Percentiles rank a stretch among this genome's conserved stretches.
Evolutionary conservation across 2,888 invertebrate species (phyloP).

Genomic region (Melieria picta): DNA sequence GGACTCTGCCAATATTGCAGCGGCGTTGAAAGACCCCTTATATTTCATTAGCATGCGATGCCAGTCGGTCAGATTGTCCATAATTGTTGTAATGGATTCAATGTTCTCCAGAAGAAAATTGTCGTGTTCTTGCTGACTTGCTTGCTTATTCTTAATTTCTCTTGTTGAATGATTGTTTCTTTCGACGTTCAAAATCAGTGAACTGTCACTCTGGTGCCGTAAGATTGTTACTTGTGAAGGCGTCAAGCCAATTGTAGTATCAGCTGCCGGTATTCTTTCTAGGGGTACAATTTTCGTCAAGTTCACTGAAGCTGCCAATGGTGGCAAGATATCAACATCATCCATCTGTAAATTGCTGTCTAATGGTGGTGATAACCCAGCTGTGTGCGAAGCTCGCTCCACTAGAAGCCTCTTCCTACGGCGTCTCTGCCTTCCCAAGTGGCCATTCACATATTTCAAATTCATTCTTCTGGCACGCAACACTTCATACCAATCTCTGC

Average conservation of each 20-base stretch:
- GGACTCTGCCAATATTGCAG: background rate
- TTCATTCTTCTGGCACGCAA: slow-evolving; percentile 34
- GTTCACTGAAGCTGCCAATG: background rate
- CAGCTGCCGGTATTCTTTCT: background rate
- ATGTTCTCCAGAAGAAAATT: slow-evolving; percentile 40
- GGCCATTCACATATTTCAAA: slow-evolving; percentile 26
- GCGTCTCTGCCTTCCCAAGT: slow-evolving; percentile 1
- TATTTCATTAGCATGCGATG: slow-evolving; percentile 29
- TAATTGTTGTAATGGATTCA: slow-evolving; percentile 33
- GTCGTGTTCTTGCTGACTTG: slow-evolving; percentile 36
- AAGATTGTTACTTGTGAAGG: background rate
- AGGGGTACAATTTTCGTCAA: no score
- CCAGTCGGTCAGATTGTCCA: slow-evolving; percentile 38
- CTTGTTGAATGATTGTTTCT: no score
- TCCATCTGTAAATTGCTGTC: background rate
- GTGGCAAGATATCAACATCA: background rate
- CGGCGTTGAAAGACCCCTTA: background rate
- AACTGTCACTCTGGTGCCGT: background rate
- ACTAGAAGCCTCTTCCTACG: slow-evolving; percentile 18
- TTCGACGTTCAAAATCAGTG: no score
- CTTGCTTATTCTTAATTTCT: background rate
- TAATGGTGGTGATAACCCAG: background rate
- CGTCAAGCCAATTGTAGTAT: background rate
- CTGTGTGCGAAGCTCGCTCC: background rate
- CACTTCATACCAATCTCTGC: slow-evolving; percentile 46